Evolutionary conservation across 2,113 vertebrate species (phyloP).

Genomic region (Cinclus mexicanus): DNA sequence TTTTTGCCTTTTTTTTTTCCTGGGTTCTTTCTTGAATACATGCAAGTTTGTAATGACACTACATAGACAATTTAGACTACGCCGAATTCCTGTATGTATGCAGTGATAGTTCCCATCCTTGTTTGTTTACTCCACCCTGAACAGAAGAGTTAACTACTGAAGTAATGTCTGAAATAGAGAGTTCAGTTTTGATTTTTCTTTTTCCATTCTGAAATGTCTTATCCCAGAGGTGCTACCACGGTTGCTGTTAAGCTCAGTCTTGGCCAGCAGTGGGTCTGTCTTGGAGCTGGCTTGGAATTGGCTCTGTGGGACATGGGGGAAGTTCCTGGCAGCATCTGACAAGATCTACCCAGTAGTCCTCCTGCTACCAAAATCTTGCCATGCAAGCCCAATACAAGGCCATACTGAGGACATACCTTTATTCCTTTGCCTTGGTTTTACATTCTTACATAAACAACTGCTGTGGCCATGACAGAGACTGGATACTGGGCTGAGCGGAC

Average conservation of each 20-base stretch:
- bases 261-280: neutral
- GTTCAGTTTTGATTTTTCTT: neutral
- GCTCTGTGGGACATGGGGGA: neutral
- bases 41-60: neutral
- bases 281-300: neutral
- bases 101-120: neutral
- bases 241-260: neutral
- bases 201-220: neutral
- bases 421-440: neutral
- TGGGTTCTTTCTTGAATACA: neutral
- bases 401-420: neutral
- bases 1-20: neutral
- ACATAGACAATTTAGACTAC: neutral
- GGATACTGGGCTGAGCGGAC: neutral
- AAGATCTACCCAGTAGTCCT: neutral
- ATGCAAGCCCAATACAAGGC: neutral
- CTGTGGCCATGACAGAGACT: neutral
- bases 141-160: neutral
- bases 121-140: neutral
- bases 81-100: neutral
- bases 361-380: neutral
- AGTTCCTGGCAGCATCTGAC: neutral
- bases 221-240: neutral
- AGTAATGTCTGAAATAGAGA: neutral
- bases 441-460: neutral